Conservation (phyloP, 2,797 vertebrate genomes). For the Oreonectes daqikongensis region DNA sequence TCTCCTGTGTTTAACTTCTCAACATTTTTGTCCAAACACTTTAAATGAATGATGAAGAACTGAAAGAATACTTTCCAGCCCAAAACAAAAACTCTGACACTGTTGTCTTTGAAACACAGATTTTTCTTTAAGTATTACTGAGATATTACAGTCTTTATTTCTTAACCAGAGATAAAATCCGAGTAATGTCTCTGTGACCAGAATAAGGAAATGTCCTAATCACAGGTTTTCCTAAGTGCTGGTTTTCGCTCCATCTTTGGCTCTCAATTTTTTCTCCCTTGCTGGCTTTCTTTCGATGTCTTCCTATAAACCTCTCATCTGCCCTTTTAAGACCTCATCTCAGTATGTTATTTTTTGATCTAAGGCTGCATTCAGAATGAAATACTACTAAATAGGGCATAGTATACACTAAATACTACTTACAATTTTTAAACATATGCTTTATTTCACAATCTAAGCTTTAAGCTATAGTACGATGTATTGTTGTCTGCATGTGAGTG, state of each 20-base stretch:
- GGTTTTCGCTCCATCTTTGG: constrained; percentile 11
- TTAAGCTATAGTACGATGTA: too few relatives aligned
- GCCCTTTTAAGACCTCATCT: constrained; percentile 21
- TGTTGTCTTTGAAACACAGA: not conserved
- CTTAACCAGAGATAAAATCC: too few relatives aligned
- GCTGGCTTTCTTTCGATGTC: constrained; percentile 11
- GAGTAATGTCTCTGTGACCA: not conserved
- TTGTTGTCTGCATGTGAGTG: too few relatives aligned
- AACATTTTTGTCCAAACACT: constrained; percentile 66
- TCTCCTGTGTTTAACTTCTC: constrained; percentile 57
- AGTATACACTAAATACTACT: not conserved
- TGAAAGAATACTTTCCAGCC: not conserved
- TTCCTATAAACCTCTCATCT: constrained; percentile 12
- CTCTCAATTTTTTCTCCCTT: constrained; percentile 11
- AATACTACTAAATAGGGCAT: constrained; percentile 11
- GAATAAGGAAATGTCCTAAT: constrained; percentile 31
- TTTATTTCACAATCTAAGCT: not conserved
- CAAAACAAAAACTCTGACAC: not conserved
- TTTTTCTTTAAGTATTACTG: too few relatives aligned
- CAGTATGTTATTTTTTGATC: constrained; percentile 21
- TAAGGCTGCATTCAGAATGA: constrained; percentile 33
- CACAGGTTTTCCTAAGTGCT: constrained; percentile 42
- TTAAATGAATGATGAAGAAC: constrained; percentile 54
- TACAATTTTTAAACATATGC: not conserved
- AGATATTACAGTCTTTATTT: too few relatives aligned